Conservation (phyloP, 2,888 invertebrate genomes). For the Spatulosminthurus flaviceps region DNA sequence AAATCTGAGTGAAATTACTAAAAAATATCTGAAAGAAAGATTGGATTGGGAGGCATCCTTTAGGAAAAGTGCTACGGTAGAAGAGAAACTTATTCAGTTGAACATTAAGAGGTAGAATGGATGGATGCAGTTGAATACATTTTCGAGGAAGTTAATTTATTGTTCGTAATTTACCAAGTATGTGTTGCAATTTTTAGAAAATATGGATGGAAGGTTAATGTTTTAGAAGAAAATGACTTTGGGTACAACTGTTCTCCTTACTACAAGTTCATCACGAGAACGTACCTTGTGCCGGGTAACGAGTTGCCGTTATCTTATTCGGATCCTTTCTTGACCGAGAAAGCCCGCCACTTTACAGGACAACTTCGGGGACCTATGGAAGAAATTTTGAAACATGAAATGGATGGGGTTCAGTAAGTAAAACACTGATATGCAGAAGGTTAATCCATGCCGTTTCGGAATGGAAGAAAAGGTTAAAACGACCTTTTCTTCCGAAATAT, state of each 20-base stretch:
- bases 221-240: conserved; percentile 71
- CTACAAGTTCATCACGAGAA: conserved; percentile 81
- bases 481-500: too few species aligned
- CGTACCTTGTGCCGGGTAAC: conserved; percentile 72
- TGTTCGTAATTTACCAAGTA: too few species aligned
- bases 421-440: not conserved
- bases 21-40: conserved; percentile 68
- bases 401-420: conserved; percentile 70
- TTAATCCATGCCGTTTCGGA: too few species aligned
- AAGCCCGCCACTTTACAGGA: conserved; percentile 66
- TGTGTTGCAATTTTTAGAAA: conserved; percentile 71
- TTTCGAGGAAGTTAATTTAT: too few species aligned
- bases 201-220: conserved; percentile 78
- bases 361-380: conserved; percentile 72
- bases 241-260: conserved; percentile 77
- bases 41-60: conserved; percentile 72
- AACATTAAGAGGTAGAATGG: conserved; percentile 74
- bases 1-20: conserved; percentile 27
- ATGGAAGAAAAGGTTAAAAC: too few species aligned
- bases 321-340: conserved; percentile 67
- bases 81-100: conserved; percentile 83
- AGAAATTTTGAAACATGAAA: conserved; percentile 75
- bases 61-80: conserved; percentile 75
- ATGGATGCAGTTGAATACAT: too few species aligned
- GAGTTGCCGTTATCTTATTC: conserved; percentile 73